Base-by-base conservation (phyloP, 2,888 invertebrate species). In the Drosophila dives region DNA sequence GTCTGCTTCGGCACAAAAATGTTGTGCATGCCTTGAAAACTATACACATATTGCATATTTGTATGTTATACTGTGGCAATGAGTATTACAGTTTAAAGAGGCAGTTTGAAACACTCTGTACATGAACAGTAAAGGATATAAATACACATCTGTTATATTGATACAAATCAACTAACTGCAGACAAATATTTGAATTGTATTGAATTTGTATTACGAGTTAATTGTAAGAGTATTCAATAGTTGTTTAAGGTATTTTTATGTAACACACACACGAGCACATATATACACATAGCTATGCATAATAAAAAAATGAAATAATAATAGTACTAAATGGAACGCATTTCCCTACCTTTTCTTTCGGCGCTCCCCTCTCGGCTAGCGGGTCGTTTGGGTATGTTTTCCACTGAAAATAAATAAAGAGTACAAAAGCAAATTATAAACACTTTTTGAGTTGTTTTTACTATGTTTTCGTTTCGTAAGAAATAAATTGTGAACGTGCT, bases 341-440 rank as follows among this genome's bases (percentile, higher is more conserved):
- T 54, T 36, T 45, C 48, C n/a, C 83, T 84, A 93, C 93, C 91
- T 92, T 92, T 93, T 82, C 92, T 90, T 82, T 93, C 93, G 78
- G 90, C 91, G 75, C 93, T 93, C 71, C 92, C 92, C 86, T 93
- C 93, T 72, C 93, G 92, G 83, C 92, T 93, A 80, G 92, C 92
- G 77, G 87, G 80, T 89, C 86, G 90, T 84, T 91, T 88, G 87
- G 89, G 89, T 90, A 90, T 85, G 77, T 90, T 90, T 91, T 93
- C 93, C 91, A 86, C 86, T 91, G 86, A 55, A 92, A 92, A 78
- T 75, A 85, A 70, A 87, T 72, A 77, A 71, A 75, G 63, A 72
- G 60, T 33, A 70, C 60, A 69, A 69, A 69, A 40, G 26, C 33
- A 66, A 62, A 65, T 20, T 60, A 76, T 63, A 67, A 75, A 82